A percentile compares a stretch with the other conserved stretches of the same genome.
phyloP scores from a whole-genome alignment of 1,140 invertebrate species.

The Trichonephila inaurata region DNA sequence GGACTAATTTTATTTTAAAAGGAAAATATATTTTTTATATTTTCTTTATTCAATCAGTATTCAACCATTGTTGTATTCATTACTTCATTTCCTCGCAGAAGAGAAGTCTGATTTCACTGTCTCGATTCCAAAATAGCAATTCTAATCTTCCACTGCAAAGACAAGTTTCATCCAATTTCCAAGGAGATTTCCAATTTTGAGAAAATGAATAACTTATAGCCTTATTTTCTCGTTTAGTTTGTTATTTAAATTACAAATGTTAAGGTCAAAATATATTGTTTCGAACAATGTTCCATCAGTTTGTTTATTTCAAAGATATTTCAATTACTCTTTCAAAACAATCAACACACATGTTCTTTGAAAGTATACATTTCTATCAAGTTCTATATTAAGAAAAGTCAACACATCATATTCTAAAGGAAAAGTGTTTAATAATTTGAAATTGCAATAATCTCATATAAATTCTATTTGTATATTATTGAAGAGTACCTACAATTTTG shows the following conservation, averaged over 20 bases:
- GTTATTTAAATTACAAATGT: background rate
- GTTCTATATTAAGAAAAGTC: too few relatives aligned
- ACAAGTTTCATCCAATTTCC: background rate
- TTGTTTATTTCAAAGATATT: background rate
- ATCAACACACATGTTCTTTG: too few relatives aligned
- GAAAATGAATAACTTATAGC: background rate
- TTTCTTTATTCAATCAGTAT: background rate
- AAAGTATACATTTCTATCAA: too few relatives aligned
- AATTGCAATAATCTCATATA: too few relatives aligned
- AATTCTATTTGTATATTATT: too few relatives aligned
- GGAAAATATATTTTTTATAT: background rate
- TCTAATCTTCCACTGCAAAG: background rate
- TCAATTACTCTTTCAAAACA: background rate
- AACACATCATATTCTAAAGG: too few relatives aligned
- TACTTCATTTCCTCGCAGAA: background rate
- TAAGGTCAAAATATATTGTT: background rate
- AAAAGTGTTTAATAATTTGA: too few relatives aligned
- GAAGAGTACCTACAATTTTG: too few relatives aligned
- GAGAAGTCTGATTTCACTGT: background rate
- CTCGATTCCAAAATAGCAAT: background rate
- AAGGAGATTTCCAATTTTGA: background rate
- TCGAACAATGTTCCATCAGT: background rate
- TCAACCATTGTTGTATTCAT: background rate
- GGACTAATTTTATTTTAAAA: background rate
- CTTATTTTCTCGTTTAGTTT: background rate